Percentiles rank a stretch among this genome's conserved stretches.
These are phyloP conservation scores for Pachliopta kotzebuea DNA, from an alignment of 2,888 invertebrate genomes.

Conservation along the genomic window DNA sequence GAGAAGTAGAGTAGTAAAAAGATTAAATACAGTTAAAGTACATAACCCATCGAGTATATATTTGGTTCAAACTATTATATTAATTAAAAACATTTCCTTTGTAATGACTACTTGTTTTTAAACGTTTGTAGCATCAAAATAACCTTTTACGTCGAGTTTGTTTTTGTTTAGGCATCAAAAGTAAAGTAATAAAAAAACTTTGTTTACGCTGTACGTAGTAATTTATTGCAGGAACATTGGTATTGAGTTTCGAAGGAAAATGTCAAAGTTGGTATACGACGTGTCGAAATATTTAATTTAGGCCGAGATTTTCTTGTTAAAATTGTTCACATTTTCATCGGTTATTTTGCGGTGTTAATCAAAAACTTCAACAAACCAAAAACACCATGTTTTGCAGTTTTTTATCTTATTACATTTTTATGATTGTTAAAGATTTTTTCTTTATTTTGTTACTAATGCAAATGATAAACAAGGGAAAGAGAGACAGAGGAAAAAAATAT, in stretches of 20 bases:
- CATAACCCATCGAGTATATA: neutral
- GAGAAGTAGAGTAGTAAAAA: neutral
- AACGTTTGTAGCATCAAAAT: constrained; percentile 11
- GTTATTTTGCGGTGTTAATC: neutral
- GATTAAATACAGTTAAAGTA: neutral
- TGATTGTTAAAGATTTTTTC: too few relatives aligned
- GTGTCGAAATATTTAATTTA: constrained; percentile 26
- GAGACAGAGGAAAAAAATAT: too few relatives aligned
- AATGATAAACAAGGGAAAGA: too few relatives aligned
- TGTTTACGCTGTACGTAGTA: constrained; percentile 24
- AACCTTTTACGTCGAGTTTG: constrained; percentile 26
- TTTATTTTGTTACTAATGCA: too few relatives aligned
- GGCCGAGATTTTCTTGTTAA: neutral
- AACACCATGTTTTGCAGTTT: too few relatives aligned
- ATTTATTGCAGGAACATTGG: constrained; percentile 27
- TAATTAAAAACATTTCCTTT: neutral
- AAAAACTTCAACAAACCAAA: too few relatives aligned
- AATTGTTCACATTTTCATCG: neutral
- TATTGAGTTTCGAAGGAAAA: constrained; percentile 22
- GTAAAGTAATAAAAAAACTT: constrained; percentile 30
- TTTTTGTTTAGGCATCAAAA: constrained; percentile 26
- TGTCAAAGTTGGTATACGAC: constrained; percentile 25
- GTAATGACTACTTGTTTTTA: constrained; percentile 22
- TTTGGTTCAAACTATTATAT: neutral
- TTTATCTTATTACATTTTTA: too few relatives aligned